phyloP scores from a whole-genome alignment of 2,797 vertebrate species.

The Hybognathus amarus region DNA sequence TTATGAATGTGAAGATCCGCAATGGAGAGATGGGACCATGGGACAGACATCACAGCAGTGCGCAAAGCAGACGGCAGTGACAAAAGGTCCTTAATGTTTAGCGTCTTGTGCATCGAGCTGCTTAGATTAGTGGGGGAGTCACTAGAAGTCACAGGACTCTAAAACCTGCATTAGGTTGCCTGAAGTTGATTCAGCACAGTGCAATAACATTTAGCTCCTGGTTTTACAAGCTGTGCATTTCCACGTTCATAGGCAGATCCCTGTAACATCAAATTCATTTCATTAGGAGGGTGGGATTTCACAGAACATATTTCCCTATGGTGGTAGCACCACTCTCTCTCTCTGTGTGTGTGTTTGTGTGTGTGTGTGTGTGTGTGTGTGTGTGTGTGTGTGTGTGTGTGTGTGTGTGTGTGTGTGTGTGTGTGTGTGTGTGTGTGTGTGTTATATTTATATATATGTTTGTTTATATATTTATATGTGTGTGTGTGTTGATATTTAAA shows the following conservation, averaged over 20 bases:
- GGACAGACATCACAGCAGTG: too few relatives aligned
- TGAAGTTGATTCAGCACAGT: constrained; percentile 68
- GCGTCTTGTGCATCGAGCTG: constrained; percentile 69
- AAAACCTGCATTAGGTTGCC: constrained; percentile 68
- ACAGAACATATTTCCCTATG: neutral
- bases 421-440: too few relatives aligned
- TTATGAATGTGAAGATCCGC: constrained; percentile 40
- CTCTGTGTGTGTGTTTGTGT: too few relatives aligned
- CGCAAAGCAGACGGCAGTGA: too few relatives aligned
- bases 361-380: too few relatives aligned
- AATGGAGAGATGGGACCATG: constrained; percentile 39
- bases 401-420: too few relatives aligned
- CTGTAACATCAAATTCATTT: constrained; percentile 52
- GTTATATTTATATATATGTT: too few relatives aligned
- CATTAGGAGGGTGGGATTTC: neutral
- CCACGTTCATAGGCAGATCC: constrained; percentile 65
- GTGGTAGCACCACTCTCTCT: neutral
- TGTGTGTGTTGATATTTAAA: too few relatives aligned
- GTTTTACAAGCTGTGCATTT: constrained; percentile 28
- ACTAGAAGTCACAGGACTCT: constrained; percentile 78
- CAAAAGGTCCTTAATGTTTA: constrained; percentile 76
- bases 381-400: too few relatives aligned
- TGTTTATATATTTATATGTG: too few relatives aligned
- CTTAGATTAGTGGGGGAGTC: constrained; percentile 72
- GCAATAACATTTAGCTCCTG: constrained; percentile 55